phyloP scores from a whole-genome alignment of 2,888 invertebrate genomes.

The Acronicta aceris region DNA sequence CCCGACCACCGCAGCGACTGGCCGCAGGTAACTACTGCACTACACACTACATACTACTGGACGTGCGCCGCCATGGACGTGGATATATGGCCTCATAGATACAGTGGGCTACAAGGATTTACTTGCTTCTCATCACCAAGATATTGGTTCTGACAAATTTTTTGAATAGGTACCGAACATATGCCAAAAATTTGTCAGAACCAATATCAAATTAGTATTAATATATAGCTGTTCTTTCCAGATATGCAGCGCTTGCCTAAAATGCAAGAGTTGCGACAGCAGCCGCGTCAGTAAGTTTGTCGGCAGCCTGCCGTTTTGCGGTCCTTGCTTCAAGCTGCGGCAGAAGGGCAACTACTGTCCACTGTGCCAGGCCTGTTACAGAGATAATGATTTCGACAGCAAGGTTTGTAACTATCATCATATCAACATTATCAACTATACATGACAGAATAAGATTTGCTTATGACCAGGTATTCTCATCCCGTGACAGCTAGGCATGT shows the following conservation, averaged over 20 bases:
- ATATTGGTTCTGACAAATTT: no score
- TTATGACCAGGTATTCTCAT: no score
- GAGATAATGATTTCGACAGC: slow-evolving; percentile 96
- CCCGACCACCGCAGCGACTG: slow-evolving; percentile 83
- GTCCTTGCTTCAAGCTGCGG: slow-evolving; percentile 94
- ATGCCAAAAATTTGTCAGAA: no score
- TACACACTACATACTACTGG: background rate
- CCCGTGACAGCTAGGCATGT: no score
- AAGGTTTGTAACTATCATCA: slow-evolving; percentile 85
- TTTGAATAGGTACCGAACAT: no score
- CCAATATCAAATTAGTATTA: background rate
- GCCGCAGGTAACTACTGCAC: slow-evolving; percentile 74
- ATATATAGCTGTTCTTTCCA: slow-evolving; percentile 66
- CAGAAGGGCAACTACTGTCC: slow-evolving; percentile 98
- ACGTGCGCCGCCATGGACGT: no score
- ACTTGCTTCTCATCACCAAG: no score
- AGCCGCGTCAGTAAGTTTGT: slow-evolving; percentile 94
- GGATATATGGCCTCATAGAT: no score
- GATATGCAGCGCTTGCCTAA: slow-evolving; percentile 93
- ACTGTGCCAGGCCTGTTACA: slow-evolving; percentile 96
- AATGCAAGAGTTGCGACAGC: slow-evolving; percentile 97
- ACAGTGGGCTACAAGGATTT: no score
- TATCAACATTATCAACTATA: background rate
- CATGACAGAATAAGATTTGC: no score
- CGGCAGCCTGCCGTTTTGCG: slow-evolving; percentile 95